Evolutionary conservation across 2,888 invertebrate species (phyloP).

Genomic region (Isoperla grammatica): DNA sequence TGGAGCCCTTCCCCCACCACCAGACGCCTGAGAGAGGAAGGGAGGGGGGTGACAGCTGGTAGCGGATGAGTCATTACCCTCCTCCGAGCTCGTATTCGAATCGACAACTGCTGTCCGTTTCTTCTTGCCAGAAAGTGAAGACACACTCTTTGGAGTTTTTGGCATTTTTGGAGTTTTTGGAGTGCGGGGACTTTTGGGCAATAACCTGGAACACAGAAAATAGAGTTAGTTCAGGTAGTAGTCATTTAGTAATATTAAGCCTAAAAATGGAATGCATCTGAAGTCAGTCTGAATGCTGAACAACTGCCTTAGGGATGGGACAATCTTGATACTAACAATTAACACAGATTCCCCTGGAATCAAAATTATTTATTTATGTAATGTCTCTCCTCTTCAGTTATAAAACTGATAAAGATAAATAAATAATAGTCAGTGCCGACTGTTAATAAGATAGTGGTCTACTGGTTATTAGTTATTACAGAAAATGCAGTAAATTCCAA

Average conservation of each 20-base stretch:
- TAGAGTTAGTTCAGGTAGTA: neutral
- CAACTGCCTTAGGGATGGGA: no score
- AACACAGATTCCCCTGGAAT: no score
- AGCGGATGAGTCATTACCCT: slow-evolving; percentile 42
- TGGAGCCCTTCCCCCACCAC: slow-evolving; percentile 37
- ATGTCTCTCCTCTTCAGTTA: no score
- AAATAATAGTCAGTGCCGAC: no score
- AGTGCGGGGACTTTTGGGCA: slow-evolving; percentile 11
- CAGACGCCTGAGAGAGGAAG: slow-evolving; percentile 38
- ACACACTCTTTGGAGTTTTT: neutral
- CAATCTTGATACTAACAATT: slow-evolving; percentile 4
- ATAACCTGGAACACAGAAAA: slow-evolving; percentile 20
- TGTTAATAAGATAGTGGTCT: no score
- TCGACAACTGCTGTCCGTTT: slow-evolving; percentile 27
- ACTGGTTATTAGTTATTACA: no score
- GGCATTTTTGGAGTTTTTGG: slow-evolving; percentile 3
- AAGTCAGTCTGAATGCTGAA: no score
- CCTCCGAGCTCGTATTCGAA: slow-evolving; percentile 30
- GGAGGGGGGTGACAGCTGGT: slow-evolving; percentile 30
- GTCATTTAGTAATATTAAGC: no score
- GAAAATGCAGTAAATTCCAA: no score
- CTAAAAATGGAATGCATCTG: no score
- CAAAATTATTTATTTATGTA: no score
- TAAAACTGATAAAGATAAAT: no score
- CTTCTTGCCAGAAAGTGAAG: slow-evolving; percentile 35